phyloP scores from a whole-genome alignment of 2,797 vertebrate species.

The Garrulus glandarius region DNA sequence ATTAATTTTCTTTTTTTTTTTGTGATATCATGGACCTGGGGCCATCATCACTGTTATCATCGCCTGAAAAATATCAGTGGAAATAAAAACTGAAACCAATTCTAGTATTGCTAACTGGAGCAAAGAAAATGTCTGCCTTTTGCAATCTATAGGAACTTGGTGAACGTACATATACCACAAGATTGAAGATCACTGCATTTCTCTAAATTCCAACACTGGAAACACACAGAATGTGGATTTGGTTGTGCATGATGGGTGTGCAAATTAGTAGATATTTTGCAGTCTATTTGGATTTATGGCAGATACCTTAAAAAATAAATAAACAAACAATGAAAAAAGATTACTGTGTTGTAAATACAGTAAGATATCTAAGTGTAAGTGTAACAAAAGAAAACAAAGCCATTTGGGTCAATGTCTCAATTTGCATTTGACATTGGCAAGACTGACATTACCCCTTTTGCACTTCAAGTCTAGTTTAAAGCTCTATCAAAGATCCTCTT shows the following conservation, averaged over 20 bases:
- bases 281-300: background rate
- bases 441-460: background rate
- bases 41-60: background rate
- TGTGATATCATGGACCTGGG: background rate
- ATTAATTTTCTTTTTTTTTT: background rate
- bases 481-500: background rate
- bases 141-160: background rate
- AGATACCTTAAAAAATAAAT: background rate
- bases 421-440: background rate
- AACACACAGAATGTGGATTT: background rate
- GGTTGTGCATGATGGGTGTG: background rate
- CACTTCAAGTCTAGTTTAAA: background rate
- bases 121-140: background rate
- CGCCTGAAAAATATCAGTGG: background rate
- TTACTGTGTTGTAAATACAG: background rate
- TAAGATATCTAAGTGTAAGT: background rate
- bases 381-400: background rate
- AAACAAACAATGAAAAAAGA: accelerated
- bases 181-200: background rate
- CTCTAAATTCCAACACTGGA: background rate
- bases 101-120: background rate
- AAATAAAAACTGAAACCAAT: background rate
- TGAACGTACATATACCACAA: background rate
- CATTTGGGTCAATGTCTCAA: background rate
- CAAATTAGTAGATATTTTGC: background rate